Conservation (phyloP, 2,797 vertebrate species). For the Sebastes diploproa region DNA sequence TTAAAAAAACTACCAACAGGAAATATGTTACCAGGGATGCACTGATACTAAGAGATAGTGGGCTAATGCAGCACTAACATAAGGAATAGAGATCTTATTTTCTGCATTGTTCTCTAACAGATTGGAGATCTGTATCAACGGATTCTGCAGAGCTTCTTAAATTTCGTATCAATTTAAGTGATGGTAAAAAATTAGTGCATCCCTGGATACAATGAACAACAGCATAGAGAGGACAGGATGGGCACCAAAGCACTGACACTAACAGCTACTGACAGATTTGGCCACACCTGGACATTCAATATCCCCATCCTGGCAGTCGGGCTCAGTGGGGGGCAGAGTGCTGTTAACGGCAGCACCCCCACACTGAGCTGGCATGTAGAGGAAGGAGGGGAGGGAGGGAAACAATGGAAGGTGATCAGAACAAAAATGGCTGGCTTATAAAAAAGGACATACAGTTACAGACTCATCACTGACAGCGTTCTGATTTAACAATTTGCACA, state of each 20-base stretch:
- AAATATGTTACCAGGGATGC: constrained; percentile 25
- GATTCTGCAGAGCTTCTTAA: neutral
- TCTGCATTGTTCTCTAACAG: neutral
- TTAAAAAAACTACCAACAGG: neutral
- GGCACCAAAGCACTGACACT: constrained; percentile 43
- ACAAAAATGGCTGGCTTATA: neutral
- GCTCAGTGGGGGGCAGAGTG: constrained; percentile 67
- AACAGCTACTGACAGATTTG: constrained; percentile 48
- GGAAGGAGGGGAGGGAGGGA: constrained; percentile 23
- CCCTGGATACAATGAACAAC: constrained; percentile 19
- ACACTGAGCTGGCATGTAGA: constrained; percentile 75
- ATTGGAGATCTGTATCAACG: neutral
- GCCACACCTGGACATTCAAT: constrained; percentile 83
- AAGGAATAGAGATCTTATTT: neutral
- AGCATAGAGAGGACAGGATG: constrained; percentile 28
- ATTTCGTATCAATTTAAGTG: neutral
- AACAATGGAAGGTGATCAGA: constrained; percentile 46
- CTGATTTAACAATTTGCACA: neutral
- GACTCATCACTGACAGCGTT: neutral
- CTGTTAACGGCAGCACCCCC: constrained; percentile 59
- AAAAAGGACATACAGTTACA: neutral
- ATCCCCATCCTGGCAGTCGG: constrained; percentile 72
- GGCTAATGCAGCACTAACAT: neutral
- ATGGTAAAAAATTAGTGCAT: constrained; percentile 14
- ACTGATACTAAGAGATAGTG: neutral